Base-by-base conservation (phyloP, 2,113 vertebrate species). In the Nannospalax galili region DNA sequence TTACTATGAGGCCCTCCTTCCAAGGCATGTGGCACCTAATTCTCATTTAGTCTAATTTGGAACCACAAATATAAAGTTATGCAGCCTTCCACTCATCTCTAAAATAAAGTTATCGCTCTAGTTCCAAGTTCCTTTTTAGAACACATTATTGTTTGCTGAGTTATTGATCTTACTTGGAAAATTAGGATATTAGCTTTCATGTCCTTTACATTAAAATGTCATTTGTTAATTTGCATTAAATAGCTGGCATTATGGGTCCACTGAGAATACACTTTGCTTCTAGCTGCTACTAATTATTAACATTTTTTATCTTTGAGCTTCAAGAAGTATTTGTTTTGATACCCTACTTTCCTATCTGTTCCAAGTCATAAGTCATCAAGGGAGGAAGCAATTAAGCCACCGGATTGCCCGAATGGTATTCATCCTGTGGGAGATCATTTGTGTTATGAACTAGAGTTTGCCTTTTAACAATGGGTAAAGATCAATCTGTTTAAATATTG, bases 201-300 rank as follows among this genome's bases (percentile, higher is more conserved):
- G 84, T 90, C 84, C 94, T 97, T 97, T 95, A 94, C 96, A 96
- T 97, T 96, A 96, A 96, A 97, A 96, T 97, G 93, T 40, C 95
- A 94, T 97, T 97, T 97, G 94, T 97, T 98, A 96, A 97, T 98
- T 96, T 97, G 96, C 94, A 97, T 96, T 97, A 97, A 97, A 88
- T 96, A 86, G 90, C 88, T 97, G 93, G 88, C 84, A 92, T 97
- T 77, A 97, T 73, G 81, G 73, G 94, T 91, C 97, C 92, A 90
- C 95, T 92, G 96, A 96, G 97, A 94, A 96, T 97, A 95, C 97
- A 96, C 78, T 96, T 97, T 92, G 84, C 96, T 96, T 94, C 95
- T 96, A 95, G 96, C 96, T 95, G 84, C 93, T 97, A 96, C 96
- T 97, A 97, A 97, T 97, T 97, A 95, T 97, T 95, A 96, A 86